Conservation (phyloP, 2,888 invertebrate genomes). For the Aleiodes alternator region DNA sequence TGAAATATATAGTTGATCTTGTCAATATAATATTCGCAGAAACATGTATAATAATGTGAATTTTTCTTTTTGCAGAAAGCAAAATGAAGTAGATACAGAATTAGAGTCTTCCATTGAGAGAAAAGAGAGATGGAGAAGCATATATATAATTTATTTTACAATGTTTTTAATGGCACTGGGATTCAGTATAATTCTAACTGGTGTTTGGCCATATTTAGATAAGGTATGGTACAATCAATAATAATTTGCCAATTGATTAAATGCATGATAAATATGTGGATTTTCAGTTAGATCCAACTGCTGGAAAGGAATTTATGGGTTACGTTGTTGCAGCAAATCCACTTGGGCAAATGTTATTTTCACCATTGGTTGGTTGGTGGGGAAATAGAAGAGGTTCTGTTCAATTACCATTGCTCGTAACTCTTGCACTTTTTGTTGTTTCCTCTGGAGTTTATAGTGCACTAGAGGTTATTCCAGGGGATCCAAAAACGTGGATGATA, state of each 20-base stretch:
- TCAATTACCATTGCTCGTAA: constrained; percentile 83
- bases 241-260: constrained; percentile 25
- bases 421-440: constrained; percentile 83
- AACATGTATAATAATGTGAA: neutral
- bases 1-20: neutral
- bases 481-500: constrained; percentile 86
- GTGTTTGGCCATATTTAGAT: constrained; percentile 91
- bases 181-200: constrained; percentile 91
- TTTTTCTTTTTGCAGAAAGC: neutral
- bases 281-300: constrained; percentile 85
- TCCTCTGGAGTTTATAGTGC: constrained; percentile 86
- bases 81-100: constrained; percentile 68
- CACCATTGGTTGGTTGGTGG: constrained; percentile 91
- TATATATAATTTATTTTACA: constrained; percentile 90
- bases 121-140: constrained; percentile 85
- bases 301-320: constrained; percentile 90
- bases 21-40: too few relatives aligned
- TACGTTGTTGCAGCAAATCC: constrained; percentile 91
- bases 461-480: constrained; percentile 82
- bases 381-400: constrained; percentile 85
- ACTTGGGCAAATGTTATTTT: constrained; percentile 90
- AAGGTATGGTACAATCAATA: constrained; percentile 78
- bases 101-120: constrained; percentile 84
- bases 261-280: constrained; percentile 25
- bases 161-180: constrained; percentile 93